phyloP scores from a whole-genome alignment of 2,888 invertebrate genomes.

The Dioctria linearis region DNA sequence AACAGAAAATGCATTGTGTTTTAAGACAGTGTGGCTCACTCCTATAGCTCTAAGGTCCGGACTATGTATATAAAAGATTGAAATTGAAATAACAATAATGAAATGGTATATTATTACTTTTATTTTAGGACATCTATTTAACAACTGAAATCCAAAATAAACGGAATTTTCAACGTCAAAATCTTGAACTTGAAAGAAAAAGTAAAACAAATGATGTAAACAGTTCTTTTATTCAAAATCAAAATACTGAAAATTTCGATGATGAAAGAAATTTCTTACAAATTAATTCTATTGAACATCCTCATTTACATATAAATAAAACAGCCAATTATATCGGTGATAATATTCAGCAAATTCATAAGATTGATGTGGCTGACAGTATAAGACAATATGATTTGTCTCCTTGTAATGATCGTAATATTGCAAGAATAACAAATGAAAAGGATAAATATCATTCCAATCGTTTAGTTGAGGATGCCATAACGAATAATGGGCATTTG shows the following conservation, averaged over 20 bases:
- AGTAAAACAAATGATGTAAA: background rate
- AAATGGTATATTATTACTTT: background rate
- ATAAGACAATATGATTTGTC: conserved; percentile 56
- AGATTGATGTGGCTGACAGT: conserved; percentile 54
- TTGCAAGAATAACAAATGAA: background rate
- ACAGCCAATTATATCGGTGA: background rate
- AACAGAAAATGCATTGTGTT: too few species aligned
- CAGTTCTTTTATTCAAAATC: background rate
- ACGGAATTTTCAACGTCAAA: background rate
- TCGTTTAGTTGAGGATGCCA: conserved; percentile 64
- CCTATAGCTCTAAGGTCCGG: too few species aligned
- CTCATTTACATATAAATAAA: background rate
- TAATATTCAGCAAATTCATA: background rate
- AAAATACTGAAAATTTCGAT: background rate
- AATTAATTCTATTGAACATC: background rate
- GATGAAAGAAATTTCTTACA: background rate
- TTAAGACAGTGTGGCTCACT: too few species aligned
- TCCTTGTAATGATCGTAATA: background rate
- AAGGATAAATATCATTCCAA: background rate
- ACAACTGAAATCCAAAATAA: background rate
- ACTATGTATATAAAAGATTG: too few species aligned
- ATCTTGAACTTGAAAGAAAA: background rate
- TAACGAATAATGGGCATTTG: conserved; percentile 68
- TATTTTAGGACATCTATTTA: background rate
- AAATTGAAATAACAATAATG: too few species aligned